Evolutionary conservation across 2,888 invertebrate species (phyloP).

Genomic region (Corythucha ciliata): DNA sequence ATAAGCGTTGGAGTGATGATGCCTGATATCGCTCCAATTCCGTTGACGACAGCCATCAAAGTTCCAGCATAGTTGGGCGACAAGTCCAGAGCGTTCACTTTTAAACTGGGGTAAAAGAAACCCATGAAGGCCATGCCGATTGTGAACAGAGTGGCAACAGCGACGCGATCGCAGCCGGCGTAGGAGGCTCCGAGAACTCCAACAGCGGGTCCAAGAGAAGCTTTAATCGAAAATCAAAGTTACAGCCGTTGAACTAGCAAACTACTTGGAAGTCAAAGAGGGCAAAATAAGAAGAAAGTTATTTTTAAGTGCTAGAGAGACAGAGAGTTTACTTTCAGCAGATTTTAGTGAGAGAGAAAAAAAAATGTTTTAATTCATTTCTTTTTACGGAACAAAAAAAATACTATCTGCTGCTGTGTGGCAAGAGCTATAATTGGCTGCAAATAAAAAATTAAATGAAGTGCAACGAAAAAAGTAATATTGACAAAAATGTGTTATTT

Average conservation of each 20-base stretch:
- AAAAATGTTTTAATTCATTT: too few relatives aligned
- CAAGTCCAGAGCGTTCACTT: conserved; percentile 57
- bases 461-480: too few relatives aligned
- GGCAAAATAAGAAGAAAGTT: neutral
- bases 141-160: conserved; percentile 54
- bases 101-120: conserved; percentile 60
- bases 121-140: conserved; percentile 62
- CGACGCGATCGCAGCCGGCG: conserved; percentile 53
- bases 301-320: too few relatives aligned
- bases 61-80: conserved; percentile 59
- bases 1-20: conserved; percentile 56
- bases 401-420: too few relatives aligned
- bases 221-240: conserved; percentile 40
- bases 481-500: too few relatives aligned
- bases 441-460: too few relatives aligned
- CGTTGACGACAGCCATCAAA: conserved; percentile 59
- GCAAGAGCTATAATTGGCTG: too few relatives aligned
- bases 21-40: conserved; percentile 61
- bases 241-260: neutral
- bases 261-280: neutral
- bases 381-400: too few relatives aligned
- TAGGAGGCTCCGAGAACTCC: conserved; percentile 60
- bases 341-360: neutral
- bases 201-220: conserved; percentile 57
- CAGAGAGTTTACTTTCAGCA: neutral